A percentile compares a stretch with the other conserved stretches of the same genome.
Evolutionary conservation across 2,797 vertebrate species (phyloP).

Genomic region (Catostomus latipinnis): DNA sequence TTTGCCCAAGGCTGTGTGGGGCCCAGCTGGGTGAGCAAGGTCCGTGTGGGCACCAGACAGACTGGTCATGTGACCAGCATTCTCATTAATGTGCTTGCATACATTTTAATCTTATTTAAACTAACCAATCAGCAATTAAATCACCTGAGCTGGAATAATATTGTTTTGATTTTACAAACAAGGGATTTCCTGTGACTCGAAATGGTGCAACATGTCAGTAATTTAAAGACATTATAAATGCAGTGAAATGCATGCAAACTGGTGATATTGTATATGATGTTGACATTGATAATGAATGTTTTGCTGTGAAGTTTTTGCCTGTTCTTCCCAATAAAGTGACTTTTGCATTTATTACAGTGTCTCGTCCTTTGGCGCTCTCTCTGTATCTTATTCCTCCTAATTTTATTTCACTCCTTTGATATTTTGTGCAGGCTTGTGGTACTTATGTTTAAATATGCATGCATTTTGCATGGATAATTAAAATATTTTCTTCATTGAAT

Average conservation of each 20-base stretch:
- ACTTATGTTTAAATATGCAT: conserved; percentile 62
- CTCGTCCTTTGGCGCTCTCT: conserved; percentile 10
- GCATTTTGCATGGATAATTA: conserved; percentile 58
- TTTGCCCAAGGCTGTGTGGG: conserved; percentile 75
- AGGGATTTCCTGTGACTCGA: conserved; percentile 56
- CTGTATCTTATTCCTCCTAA: conserved; percentile 3
- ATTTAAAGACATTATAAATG: conserved; percentile 47
- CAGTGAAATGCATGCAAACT: conserved; percentile 26
- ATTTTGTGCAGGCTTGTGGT: conserved; percentile 53
- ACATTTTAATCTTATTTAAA: conserved; percentile 78
- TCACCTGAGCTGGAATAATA: conserved; percentile 71
- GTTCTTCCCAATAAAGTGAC: conserved; percentile 30
- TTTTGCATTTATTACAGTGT: conserved; percentile 43
- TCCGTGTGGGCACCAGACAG: conserved; percentile 68
- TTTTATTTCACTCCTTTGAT: conserved; percentile 44
- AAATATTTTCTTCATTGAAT: conserved; percentile 56
- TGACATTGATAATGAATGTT: conserved; percentile 6
- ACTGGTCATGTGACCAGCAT: conserved; percentile 70
- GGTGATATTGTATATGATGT: conserved; percentile 18
- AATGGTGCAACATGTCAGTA: conserved; percentile 49
- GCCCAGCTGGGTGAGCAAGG: conserved; percentile 70
- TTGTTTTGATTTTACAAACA: conserved; percentile 75
- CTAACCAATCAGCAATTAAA: conserved; percentile 70
- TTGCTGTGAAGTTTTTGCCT: conserved; percentile 10
- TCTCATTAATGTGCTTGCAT: conserved; percentile 73